Evolutionary conservation across 2,113 vertebrate genomes (phyloP), one percentile per base, ranked within the genome.

Genomic region (Salvator merianae): DNA sequence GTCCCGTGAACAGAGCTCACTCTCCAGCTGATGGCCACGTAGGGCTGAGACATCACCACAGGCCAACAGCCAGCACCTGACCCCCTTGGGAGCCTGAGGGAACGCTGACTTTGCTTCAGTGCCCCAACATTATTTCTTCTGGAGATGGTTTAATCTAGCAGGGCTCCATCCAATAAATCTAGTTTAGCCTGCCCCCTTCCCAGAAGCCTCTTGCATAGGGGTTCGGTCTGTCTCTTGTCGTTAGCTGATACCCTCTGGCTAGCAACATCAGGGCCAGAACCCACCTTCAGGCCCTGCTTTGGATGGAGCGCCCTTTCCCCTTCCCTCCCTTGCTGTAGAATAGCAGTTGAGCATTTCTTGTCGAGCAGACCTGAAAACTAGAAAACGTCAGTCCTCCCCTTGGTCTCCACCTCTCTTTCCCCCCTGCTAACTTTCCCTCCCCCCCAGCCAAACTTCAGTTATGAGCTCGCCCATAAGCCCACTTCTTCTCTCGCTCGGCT

Each of bases 401-500:
- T 65, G 36, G 18, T 22, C 75, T 69, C 71, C 38, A 16, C 55
- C 55, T 20, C 43, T 47, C 65, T 65, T 63, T 62, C 40, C n/a
- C n/a, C n/a, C n/a, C n/a, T 30, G 34, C n/a, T 14, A 20, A 13
- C 34, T 36, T 14, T 3, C 13, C 24, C 6, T 34, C 43, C 28
- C 53, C 13, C 43, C 77, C 40, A 72, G 16, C 55, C 55, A 63
- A 62, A 10, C 8, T 18, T 20, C 68, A 7, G n/a, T 76, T n/a
- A 43, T 36, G 24, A 30, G 20, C 36, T 18, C 50, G 59, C 79
- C 86, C 69, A 65, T 43, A 79, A 72, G 86, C 73, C 77, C 63
- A 77, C 85, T 20, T 59, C 55, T 81, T 81, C 62, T 88, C 92
- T 88, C 89, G 80, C 83, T 87, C 77, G 86, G 79, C 87, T 68